Conservation (phyloP, 2,113 vertebrate species). For the Zapus hudsonius region DNA sequence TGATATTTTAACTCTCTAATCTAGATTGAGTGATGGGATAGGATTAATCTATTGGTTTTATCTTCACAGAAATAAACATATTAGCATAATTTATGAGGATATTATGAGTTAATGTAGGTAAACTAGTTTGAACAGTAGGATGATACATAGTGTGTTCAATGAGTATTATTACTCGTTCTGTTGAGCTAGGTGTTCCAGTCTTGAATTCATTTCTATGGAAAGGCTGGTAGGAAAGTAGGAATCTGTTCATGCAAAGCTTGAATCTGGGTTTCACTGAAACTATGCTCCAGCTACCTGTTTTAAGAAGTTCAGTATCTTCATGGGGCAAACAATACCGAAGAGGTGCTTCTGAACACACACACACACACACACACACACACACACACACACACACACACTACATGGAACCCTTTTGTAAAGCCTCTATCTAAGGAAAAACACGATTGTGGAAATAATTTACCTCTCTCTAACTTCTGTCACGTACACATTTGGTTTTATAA, state of each 20-base stretch:
- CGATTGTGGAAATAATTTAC: background rate
- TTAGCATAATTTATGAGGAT: background rate
- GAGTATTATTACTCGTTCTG: slow-evolving; percentile 13
- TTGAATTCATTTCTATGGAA: background rate
- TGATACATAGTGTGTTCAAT: background rate
- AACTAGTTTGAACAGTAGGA: slow-evolving; percentile 1
- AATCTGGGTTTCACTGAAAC: background rate
- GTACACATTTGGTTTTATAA: slow-evolving; percentile 48
- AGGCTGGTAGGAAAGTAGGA: background rate
- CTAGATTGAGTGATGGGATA: background rate
- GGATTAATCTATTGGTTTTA: background rate
- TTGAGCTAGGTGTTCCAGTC: slow-evolving; percentile 39
- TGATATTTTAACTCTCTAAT: background rate
- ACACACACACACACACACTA: background rate
- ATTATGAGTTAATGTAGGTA: background rate
- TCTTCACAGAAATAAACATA: background rate
- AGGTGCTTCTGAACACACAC: background rate
- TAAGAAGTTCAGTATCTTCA: background rate
- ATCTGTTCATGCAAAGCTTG: background rate
- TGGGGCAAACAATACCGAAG: background rate
- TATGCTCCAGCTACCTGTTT: background rate
- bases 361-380: background rate
- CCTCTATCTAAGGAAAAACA: background rate
- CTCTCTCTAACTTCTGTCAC: slow-evolving; percentile 67
- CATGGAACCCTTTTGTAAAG: slow-evolving; percentile 28